Percentiles rank a stretch among this genome's conserved stretches.
Evolutionary conservation across 2,797 vertebrate species (phyloP).

Genomic region (Enteromius afrohamiltoni): DNA sequence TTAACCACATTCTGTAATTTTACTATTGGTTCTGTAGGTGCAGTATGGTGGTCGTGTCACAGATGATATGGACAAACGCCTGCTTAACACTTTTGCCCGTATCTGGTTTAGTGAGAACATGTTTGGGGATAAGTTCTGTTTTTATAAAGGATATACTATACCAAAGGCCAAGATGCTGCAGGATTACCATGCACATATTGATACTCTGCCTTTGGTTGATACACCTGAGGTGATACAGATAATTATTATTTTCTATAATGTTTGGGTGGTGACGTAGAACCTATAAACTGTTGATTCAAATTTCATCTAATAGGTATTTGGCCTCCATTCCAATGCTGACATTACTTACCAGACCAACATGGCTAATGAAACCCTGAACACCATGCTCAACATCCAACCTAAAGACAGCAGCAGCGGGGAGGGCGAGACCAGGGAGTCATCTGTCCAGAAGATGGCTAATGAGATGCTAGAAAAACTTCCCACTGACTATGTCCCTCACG

Average conservation of each 20-base stretch:
- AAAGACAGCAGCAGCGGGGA: constrained; percentile 79
- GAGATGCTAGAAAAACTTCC: constrained; percentile 88
- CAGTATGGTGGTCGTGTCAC: constrained; percentile 87
- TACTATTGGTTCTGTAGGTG: constrained; percentile 76
- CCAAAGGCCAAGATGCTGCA: constrained; percentile 76
- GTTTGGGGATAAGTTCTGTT: constrained; percentile 79
- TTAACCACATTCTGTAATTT: background rate
- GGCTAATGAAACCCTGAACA: constrained; percentile 82
- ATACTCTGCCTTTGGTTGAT: constrained; percentile 79
- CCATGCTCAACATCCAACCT: constrained; percentile 85
- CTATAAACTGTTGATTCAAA: background rate
- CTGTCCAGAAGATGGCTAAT: constrained; percentile 77
- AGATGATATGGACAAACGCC: constrained; percentile 82
- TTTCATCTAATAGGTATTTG: constrained; percentile 79
- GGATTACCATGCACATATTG: constrained; percentile 81
- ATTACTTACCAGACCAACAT: constrained; percentile 87
- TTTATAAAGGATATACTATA: constrained; percentile 81
- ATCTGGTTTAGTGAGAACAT: constrained; percentile 87
- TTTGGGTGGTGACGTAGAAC: background rate
- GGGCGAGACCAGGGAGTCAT: constrained; percentile 81
- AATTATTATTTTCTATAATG: background rate
- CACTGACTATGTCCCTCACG: constrained; percentile 80
- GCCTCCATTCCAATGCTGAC: constrained; percentile 85
- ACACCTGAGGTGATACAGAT: constrained; percentile 77
- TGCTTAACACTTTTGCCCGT: constrained; percentile 81